These are phyloP conservation scores for Prunella himalayana DNA, from an alignment of 2,113 vertebrate species.

Conservation along the genomic window DNA sequence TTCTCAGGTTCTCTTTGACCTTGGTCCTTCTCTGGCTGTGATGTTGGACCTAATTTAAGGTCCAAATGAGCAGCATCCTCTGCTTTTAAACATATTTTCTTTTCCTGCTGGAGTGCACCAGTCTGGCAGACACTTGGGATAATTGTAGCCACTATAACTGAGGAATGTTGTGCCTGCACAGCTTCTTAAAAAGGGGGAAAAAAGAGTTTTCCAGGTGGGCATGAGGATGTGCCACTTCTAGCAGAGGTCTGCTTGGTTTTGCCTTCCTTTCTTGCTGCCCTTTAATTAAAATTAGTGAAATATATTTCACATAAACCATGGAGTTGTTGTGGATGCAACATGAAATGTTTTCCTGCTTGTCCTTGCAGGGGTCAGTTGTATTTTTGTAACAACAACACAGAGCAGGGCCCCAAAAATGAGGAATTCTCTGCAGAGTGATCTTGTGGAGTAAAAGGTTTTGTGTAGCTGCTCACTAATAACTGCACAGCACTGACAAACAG, in stretches of 20 bases:
- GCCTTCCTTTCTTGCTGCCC: not conserved
- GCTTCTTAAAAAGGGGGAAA: not conserved
- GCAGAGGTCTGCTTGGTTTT: not conserved
- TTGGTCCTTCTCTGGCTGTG: not conserved
- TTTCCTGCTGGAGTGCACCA: not conserved
- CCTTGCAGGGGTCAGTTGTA: not conserved
- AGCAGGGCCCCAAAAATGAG: not conserved
- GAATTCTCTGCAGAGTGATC: not conserved
- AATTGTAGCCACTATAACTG: not conserved
- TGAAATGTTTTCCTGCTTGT: not conserved
- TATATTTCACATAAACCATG: not conserved
- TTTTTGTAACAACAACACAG: not conserved
- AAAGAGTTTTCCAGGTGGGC: not conserved
- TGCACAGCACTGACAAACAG: not conserved
- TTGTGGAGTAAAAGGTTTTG: not conserved
- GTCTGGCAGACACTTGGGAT: not conserved
- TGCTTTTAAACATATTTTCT: not conserved
- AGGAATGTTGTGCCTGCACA: not conserved
- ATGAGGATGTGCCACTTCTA: not conserved
- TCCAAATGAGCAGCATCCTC: not conserved
- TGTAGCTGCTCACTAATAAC: not conserved
- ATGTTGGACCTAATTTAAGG: not conserved
- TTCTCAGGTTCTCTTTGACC: not conserved
- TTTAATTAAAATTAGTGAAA: not conserved
- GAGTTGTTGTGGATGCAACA: not conserved